Conservation (phyloP, 64 coral and sea anemone genomes). For the Montipora efflorescens region DNA sequence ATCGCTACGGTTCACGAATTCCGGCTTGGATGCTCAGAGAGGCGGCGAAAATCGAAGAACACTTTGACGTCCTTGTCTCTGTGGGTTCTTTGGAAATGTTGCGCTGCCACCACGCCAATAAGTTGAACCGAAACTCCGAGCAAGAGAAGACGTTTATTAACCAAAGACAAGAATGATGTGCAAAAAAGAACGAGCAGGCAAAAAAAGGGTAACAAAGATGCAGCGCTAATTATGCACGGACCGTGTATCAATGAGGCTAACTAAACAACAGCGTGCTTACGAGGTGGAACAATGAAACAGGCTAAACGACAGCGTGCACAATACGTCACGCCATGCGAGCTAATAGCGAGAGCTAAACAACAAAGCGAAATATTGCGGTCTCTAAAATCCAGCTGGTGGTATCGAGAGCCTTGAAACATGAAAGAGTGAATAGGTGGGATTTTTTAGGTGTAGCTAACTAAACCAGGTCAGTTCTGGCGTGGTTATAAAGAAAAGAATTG, state of each 20-base stretch:
- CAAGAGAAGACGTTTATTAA: neutral
- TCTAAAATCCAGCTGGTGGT: too few species aligned
- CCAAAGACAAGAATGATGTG: neutral
- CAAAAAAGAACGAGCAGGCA: neutral
- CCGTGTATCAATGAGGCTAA: neutral
- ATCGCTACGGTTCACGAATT: neutral
- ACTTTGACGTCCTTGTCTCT: neutral
- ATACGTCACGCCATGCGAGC: too few species aligned
- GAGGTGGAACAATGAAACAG: neutral
- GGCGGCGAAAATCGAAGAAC: neutral
- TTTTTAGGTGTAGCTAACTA: too few species aligned
- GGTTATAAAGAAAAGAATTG: too few species aligned
- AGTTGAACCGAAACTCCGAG: conserved; percentile 7
- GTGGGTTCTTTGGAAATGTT: neutral
- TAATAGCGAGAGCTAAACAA: too few species aligned
- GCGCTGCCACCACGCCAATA: conserved; percentile 10
- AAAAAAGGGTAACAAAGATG: neutral
- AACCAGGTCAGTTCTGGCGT: too few species aligned
- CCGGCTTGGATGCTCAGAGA: neutral
- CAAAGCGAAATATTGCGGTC: too few species aligned
- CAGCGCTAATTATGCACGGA: neutral
- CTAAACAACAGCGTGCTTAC: neutral
- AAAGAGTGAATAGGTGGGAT: too few species aligned
- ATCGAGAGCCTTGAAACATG: too few species aligned
- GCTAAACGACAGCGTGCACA: too few species aligned